phyloP scores from a whole-genome alignment of 30 jellyfish, hydroid and myxozoan species.

The Hydractinia symbiolongicarpus region DNA sequence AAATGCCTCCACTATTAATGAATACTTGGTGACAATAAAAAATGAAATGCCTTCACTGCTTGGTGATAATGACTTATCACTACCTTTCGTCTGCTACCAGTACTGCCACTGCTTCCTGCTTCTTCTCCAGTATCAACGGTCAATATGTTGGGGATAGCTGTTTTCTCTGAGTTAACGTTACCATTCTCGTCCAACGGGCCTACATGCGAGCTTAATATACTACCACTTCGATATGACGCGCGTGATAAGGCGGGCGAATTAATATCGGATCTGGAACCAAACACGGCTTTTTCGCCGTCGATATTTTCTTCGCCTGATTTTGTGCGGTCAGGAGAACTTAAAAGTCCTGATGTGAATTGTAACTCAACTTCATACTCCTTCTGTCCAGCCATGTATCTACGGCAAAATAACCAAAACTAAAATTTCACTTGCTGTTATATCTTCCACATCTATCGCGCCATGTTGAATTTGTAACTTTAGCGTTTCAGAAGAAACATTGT shows the following conservation, averaged over 20 bases:
- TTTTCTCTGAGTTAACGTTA: constrained; percentile 25
- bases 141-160: constrained; percentile 5
- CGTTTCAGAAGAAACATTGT: too few relatives aligned
- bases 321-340: constrained; percentile 56
- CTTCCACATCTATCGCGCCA: too few relatives aligned
- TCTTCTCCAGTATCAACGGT: constrained; percentile 7
- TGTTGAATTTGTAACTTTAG: too few relatives aligned
- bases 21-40: background rate
- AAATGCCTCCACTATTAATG: background rate
- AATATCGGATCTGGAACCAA: constrained; percentile 37
- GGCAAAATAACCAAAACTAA: background rate
- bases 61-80: background rate
- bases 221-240: constrained; percentile 12
- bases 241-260: constrained; percentile 22
- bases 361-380: constrained; percentile 87
- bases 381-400: constrained; percentile 86
- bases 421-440: too few relatives aligned
- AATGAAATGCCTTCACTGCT: background rate
- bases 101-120: constrained; percentile 32
- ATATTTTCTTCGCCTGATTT: constrained; percentile 61
- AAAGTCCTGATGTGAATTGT: constrained; percentile 63
- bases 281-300: constrained; percentile 57
- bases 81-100: constrained; percentile 20
- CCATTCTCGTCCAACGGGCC: background rate
- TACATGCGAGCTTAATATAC: constrained; percentile 27